Percentiles rank a stretch among this genome's conserved stretches.
These are phyloP conservation scores for Pseudonaja textilis DNA, from an alignment of 2,113 vertebrate genomes.

Conservation along the genomic window DNA sequence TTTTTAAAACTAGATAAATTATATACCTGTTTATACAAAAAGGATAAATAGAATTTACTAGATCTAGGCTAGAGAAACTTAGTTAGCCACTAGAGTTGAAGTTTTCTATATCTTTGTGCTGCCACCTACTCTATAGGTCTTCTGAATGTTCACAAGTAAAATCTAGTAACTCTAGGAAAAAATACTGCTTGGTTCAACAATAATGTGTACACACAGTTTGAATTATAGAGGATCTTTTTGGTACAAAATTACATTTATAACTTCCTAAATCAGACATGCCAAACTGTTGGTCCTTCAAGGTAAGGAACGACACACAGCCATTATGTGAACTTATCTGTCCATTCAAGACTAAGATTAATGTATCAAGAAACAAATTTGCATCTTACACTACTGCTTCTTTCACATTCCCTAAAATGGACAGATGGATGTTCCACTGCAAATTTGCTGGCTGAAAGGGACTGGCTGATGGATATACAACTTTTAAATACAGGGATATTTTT, in stretches of 20 bases:
- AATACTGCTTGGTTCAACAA: not conserved
- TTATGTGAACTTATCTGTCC: not conserved
- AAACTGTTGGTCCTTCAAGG: not conserved
- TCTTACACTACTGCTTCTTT: not conserved
- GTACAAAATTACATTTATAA: not conserved
- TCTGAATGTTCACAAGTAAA: not conserved
- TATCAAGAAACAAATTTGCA: not conserved
- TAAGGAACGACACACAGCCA: not conserved
- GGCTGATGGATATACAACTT: not conserved
- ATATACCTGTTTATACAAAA: not conserved
- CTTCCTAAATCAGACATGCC: not conserved
- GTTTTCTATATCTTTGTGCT: not conserved
- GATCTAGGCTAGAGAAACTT: not conserved
- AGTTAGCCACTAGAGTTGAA: not conserved
- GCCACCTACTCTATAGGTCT: not conserved
- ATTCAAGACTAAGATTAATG: not conserved
- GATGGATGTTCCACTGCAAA: not conserved
- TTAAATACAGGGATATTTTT: not conserved
- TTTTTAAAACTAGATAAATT: not conserved
- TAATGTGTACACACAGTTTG: not conserved
- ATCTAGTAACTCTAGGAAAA: not conserved
- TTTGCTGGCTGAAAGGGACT: not conserved
- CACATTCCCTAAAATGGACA: not conserved
- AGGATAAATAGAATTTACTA: not conserved
- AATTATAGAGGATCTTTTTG: not conserved